Conservation (phyloP, 1,140 invertebrate genomes). For the Theocolax elegans region DNA sequence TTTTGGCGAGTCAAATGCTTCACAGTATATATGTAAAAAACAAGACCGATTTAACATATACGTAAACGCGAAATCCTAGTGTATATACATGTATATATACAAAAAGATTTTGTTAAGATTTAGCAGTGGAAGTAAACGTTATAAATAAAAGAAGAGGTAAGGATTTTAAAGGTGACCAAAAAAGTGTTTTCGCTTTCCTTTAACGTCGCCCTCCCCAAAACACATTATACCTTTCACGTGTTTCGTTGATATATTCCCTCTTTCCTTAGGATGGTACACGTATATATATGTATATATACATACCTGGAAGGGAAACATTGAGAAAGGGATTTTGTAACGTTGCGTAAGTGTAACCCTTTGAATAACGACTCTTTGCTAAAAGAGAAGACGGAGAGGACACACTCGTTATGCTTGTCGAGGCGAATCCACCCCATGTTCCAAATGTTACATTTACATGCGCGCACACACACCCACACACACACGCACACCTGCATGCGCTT, state of each 20-base stretch:
- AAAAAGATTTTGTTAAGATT: no score
- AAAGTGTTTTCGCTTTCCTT: neutral
- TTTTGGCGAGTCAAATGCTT: no score
- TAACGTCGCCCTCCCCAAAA: neutral
- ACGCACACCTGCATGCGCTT: no score
- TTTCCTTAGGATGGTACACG: conserved; percentile 27
- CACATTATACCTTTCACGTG: conserved; percentile 6
- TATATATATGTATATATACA: no score
- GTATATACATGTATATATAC: no score
- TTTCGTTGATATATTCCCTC: conserved; percentile 35
- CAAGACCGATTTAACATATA: no score
- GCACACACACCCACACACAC: no score
- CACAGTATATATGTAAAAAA: no score
- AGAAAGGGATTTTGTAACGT: conserved; percentile 34
- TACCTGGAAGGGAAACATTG: conserved; percentile 16
- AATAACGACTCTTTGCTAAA: conserved; percentile 9
- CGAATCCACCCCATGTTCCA: conserved; percentile 5
- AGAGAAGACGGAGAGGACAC: neutral
- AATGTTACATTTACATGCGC: no score
- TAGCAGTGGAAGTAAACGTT: no score
- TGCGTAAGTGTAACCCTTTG: conserved; percentile 31
- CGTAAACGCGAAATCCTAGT: no score
- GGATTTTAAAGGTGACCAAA: neutral
- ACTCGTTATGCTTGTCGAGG: conserved; percentile 9
- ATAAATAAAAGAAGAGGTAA: no score